Evolutionary conservation across 2,888 invertebrate species (phyloP).

Genomic region (Apamea sordens): DNA sequence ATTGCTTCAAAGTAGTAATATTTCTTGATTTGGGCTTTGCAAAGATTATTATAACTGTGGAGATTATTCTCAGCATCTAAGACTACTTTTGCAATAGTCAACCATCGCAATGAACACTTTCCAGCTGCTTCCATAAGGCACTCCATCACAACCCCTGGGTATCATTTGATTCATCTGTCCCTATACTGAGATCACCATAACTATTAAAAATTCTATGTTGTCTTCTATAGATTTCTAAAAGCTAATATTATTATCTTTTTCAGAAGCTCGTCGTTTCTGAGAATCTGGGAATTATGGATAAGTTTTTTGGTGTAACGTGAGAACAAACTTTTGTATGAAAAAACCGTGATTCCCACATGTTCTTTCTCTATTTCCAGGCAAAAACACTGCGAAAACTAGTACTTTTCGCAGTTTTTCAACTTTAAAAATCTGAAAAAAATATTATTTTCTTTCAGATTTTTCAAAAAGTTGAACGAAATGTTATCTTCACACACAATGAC

Average conservation of each 20-base stretch:
- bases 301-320: not conserved
- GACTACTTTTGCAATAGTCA: not conserved
- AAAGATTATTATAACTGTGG: not conserved
- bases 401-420: too few species aligned
- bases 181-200: not conserved
- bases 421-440: too few species aligned
- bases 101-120: not conserved
- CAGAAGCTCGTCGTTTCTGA: not conserved
- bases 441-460: not conserved
- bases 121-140: not conserved
- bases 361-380: not conserved
- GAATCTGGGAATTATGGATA: not conserved
- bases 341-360: not conserved
- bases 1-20: conserved; percentile 34
- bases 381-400: not conserved
- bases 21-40: conserved; percentile 20
- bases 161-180: not conserved
- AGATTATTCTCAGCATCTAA: not conserved
- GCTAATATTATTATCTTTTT: not conserved
- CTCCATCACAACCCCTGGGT: not conserved
- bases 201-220: not conserved
- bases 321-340: not conserved
- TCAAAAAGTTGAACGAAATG: not conserved
- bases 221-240: not conserved
- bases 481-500: not conserved